A percentile compares a stretch with the other conserved stretches of the same genome.
Evolutionary conservation across 2,888 invertebrate genomes (phyloP).

Genomic region (Malachius bipustulatus): DNA sequence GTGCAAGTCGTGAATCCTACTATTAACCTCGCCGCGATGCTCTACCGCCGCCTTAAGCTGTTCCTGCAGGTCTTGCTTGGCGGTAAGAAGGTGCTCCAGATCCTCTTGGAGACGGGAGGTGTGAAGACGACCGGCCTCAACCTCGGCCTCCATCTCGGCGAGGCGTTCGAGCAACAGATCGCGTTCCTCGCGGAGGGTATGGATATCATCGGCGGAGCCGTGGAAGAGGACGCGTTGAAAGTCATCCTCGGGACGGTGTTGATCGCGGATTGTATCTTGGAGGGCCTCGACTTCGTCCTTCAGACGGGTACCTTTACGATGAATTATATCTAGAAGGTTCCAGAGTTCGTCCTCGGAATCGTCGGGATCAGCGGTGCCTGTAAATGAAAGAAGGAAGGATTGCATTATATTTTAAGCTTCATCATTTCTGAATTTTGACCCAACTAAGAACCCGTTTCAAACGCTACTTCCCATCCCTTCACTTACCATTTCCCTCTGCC

Average conservation of each 20-base stretch:
- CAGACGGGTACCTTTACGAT: conserved; percentile 56
- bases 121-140: conserved; percentile 47
- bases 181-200: conserved; percentile 56
- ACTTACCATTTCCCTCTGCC: too few species aligned
- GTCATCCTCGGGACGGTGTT: conserved; percentile 26
- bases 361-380: conserved; percentile 33
- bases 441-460: neutral
- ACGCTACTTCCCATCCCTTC: too few species aligned
- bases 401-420: too few species aligned
- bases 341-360: conserved; percentile 70
- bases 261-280: conserved; percentile 40
- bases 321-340: conserved; percentile 77
- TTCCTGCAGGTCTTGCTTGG: conserved; percentile 49
- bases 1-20: conserved; percentile 44
- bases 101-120: conserved; percentile 54
- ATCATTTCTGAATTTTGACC: too few species aligned
- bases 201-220: conserved; percentile 43
- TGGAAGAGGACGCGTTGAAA: conserved; percentile 32
- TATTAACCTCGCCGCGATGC: conserved; percentile 46
- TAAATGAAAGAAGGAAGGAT: too few species aligned
- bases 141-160: conserved; percentile 67
- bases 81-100: conserved; percentile 44
- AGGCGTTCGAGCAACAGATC: conserved; percentile 63
- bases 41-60: conserved; percentile 45
- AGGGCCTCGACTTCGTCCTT: conserved; percentile 49